Evolutionary conservation across 2,888 invertebrate genomes (phyloP), one percentile per base, ranked within the genome.

Genomic region (Emmelina monodactyla): DNA sequence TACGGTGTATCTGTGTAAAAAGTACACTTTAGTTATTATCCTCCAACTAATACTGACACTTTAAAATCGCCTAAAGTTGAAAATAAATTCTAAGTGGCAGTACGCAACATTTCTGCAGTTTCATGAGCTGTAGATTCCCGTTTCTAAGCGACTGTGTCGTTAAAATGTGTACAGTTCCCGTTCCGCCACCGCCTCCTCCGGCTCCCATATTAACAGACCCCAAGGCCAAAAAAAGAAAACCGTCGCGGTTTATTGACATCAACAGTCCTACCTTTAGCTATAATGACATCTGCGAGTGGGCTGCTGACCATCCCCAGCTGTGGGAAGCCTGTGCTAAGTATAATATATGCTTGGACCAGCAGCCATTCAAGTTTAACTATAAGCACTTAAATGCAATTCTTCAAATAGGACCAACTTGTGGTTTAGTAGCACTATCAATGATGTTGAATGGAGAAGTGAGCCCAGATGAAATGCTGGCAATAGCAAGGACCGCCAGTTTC

Each of bases 401-500:
- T 29, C 85, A 85, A 65, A 61, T 80, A 15, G 86, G 88, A 1
- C 88, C 88, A 2, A 94, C 93, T 49, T 95, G 95, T 73, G 95
- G 95, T 6, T 63, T 94, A 37, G 91, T 91, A n/a, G 93, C 94
- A 2, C 63, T 94, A 16, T 88, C 89, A 25, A 94, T 94, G 90
- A 80, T 89, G 32, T 72, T 88, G 0, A 82, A 85, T 41, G 83
- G 82, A 32, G 70, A 72, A 37, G 76, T 83, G 3, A 62, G 83
- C n/a, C 71, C 82, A 6, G 78, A 68, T 15, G 71, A 88, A 37
- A 79, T 85, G 11, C 70, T 91, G 1, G 69, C 82, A 39, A 76
- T 83, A 45, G 89, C 92, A 1, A 83, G 83, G 58, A 56, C 69
- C 14, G 68, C 81, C 45, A 84, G 86, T 2, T 91, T 83, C 51